Evolutionary conservation across 2,797 vertebrate genomes (phyloP).

Genomic region (Nannoperca obscura): DNA sequence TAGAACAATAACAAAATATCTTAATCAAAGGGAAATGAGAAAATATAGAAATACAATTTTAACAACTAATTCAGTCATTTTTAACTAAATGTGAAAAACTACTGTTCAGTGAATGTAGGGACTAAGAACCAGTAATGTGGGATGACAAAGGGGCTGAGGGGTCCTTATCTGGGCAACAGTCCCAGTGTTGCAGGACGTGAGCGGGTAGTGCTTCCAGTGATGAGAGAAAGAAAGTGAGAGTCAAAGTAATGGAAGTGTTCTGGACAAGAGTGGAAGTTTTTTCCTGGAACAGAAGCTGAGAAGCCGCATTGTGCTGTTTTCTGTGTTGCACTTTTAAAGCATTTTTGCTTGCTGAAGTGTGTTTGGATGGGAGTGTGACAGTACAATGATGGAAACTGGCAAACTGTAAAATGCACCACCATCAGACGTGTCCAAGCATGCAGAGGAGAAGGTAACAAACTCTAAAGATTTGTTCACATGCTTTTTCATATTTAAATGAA

Average conservation of each 20-base stretch:
- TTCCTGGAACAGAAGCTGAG: constrained; percentile 17
- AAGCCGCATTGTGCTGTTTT: constrained; percentile 1
- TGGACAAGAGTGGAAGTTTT: constrained; percentile 39
- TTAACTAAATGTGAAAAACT: background rate
- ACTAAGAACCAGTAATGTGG: constrained; percentile 24
- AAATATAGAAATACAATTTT: background rate
- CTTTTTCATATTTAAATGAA: background rate
- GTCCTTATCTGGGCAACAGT: constrained; percentile 33
- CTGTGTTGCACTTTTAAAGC: constrained; percentile 30
- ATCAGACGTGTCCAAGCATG: background rate
- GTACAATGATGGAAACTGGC: background rate
- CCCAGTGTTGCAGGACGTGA: constrained; percentile 44
- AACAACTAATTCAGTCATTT: constrained; percentile 17
- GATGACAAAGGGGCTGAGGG: constrained; percentile 29
- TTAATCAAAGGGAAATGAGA: background rate
- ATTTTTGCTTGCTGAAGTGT: constrained; percentile 14
- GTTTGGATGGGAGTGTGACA: constrained; percentile 1
- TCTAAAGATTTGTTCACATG: background rate
- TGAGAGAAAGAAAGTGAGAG: constrained; percentile 44
- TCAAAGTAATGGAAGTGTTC: constrained; percentile 45
- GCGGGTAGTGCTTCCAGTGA: constrained; percentile 53
- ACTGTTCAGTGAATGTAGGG: background rate
- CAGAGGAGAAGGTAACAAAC: background rate
- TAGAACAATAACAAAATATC: background rate
- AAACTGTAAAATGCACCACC: background rate